Evolutionary conservation across 92 coral and sea anemone species (phyloP).

Genomic region (Epizoanthus rinbou): DNA sequence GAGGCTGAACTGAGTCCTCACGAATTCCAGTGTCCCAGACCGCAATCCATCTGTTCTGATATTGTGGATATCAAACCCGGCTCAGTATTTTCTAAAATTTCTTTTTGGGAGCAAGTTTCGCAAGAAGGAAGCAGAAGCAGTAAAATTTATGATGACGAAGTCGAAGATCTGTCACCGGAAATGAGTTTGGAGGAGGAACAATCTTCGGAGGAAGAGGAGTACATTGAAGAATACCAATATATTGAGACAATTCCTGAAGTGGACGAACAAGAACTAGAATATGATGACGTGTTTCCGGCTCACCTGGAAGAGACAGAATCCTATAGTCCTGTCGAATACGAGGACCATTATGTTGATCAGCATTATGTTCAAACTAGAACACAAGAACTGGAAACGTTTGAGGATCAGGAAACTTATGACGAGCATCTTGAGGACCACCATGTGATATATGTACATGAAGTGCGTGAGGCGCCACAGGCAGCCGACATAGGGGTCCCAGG

Average conservation of each 20-base stretch:
- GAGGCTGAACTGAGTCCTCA: constrained; percentile 19
- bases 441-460: constrained; percentile 9
- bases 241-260: constrained; percentile 43
- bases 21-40: constrained; percentile 35
- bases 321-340: constrained; percentile 12
- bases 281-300: constrained; percentile 87
- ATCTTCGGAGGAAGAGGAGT: constrained; percentile 53
- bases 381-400: constrained; percentile 11
- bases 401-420: constrained; percentile 9
- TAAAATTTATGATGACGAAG: constrained; percentile 33
- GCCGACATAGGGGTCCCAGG: neutral
- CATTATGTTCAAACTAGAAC: constrained; percentile 22
- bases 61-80: constrained; percentile 39
- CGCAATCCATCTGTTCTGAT: constrained; percentile 40
- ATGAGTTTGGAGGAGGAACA: constrained; percentile 17
- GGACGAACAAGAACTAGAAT: constrained; percentile 64
- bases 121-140: constrained; percentile 58
- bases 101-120: constrained; percentile 50
- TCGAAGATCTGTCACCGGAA: constrained; percentile 11
- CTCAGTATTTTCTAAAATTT: constrained; percentile 44
- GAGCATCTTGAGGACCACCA: constrained; percentile 6
- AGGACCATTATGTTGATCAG: constrained; percentile 19
- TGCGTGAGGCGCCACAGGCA: neutral
- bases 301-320: constrained; percentile 62
- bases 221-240: constrained; percentile 65